Conservation (phyloP, 2,113 vertebrate species). For the Australoheros scitulus region DNA sequence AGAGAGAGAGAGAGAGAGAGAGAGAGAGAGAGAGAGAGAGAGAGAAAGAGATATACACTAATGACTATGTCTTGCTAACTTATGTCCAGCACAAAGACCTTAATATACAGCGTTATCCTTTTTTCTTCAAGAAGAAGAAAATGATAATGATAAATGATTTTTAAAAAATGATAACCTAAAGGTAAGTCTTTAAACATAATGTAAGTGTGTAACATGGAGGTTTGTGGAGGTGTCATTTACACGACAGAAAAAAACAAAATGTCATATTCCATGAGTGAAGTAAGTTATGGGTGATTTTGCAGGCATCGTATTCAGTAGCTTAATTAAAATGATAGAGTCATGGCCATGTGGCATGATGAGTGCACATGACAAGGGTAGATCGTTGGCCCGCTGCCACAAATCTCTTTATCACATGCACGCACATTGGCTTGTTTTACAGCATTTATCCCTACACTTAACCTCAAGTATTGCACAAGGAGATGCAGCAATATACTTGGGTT, state of each 20-base stretch:
- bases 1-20: no score
- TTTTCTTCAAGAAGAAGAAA: no score
- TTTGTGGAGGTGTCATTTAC: neutral
- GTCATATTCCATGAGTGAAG: neutral
- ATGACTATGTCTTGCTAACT: no score
- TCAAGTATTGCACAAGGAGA: neutral
- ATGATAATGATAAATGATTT: no score
- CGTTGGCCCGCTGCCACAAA: conserved; percentile 12
- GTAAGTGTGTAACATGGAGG: neutral
- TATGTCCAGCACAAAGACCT: no score
- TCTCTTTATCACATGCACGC: conserved; percentile 10
- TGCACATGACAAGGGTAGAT: neutral
- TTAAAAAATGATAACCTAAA: no score
- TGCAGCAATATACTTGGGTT: neutral
- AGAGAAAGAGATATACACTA: no score
- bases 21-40: no score
- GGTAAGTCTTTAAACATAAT: neutral
- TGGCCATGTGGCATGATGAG: neutral
- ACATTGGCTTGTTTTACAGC: neutral
- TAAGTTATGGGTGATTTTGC: neutral
- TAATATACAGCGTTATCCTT: no score
- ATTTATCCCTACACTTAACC: neutral
- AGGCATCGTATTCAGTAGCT: neutral
- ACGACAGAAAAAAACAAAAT: neutral
- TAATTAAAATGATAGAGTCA: conserved; percentile 9